A percentile compares a stretch with the other conserved stretches of the same genome.
These are phyloP conservation scores for Melangyna quadrimaculata DNA, from an alignment of 2,888 invertebrate genomes.

Conservation along the genomic window DNA sequence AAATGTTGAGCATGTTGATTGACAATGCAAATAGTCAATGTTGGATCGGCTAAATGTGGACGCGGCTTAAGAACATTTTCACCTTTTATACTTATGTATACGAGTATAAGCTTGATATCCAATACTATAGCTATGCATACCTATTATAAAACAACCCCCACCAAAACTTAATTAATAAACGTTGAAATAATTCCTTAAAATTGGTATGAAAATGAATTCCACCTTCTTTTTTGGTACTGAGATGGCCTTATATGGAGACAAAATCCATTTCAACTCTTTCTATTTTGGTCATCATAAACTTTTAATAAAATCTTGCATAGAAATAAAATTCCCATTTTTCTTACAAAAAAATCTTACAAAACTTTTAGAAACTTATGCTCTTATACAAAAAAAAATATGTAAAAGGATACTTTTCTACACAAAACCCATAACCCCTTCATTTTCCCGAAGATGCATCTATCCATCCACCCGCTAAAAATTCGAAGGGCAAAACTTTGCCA, in stretches of 20 bases:
- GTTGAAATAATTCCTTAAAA: not conserved
- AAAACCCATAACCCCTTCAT: not conserved
- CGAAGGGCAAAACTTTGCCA: conserved; percentile 57
- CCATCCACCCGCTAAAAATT: not conserved
- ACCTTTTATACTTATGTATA: too few relatives aligned
- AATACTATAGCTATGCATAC: too few relatives aligned
- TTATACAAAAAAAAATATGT: not conserved
- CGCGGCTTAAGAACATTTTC: too few relatives aligned
- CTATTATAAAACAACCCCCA: too few relatives aligned
- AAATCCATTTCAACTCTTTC: not conserved
- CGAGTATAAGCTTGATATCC: too few relatives aligned
- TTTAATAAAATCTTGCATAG: conserved; percentile 49
- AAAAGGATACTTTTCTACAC: too few relatives aligned
- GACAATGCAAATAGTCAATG: too few relatives aligned
- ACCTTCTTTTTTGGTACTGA: not conserved
- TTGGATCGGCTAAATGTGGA: too few relatives aligned
- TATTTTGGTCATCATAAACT: conserved; percentile 53
- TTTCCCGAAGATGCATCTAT: not conserved
- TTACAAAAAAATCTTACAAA: conserved; percentile 24
- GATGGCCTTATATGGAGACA: not conserved
- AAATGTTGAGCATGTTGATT: too few relatives aligned
- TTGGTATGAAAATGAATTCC: not conserved
- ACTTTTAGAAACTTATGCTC: conserved; percentile 41
- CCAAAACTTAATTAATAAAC: too few relatives aligned
- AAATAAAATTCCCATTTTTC: conserved; percentile 60